Conservation (phyloP, 2,797 vertebrate species). For the Notoglanidium macrostoma region DNA sequence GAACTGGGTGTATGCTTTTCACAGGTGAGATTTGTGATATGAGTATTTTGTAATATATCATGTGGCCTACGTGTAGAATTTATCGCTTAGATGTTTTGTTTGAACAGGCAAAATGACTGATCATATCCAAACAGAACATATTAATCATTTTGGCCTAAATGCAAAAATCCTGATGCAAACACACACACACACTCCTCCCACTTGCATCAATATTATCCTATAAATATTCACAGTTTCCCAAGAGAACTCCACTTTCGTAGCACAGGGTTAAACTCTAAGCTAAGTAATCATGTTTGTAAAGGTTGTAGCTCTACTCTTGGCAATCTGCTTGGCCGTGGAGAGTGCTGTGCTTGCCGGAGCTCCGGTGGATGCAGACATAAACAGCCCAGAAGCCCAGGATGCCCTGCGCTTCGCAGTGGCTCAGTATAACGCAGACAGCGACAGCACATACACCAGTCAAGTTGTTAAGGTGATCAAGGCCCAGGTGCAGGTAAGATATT, state of each 20-base stretch:
- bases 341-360: conserved; percentile 39
- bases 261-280: neutral
- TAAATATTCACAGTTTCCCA: neutral
- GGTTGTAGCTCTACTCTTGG: conserved; percentile 29
- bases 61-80: neutral
- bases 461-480: conserved; percentile 63
- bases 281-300: conserved; percentile 55
- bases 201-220: neutral
- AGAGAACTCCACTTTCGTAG: neutral
- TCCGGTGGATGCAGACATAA: fast-evolving
- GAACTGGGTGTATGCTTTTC: neutral
- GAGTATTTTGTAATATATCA: neutral
- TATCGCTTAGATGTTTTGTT: neutral
- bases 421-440: conserved; percentile 77
- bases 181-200: neutral
- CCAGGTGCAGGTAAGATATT: conserved; percentile 76
- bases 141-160: neutral
- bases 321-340: conserved; percentile 45
- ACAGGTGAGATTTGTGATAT: neutral
- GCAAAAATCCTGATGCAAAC: neutral
- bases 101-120: neutral
- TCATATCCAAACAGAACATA: neutral
- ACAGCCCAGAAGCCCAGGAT: conserved; percentile 39
- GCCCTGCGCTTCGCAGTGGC: conserved; percentile 77
- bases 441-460: conserved; percentile 69